phyloP scores from a whole-genome alignment of 1,140 invertebrate species.

The Sycobia sp. region DNA sequence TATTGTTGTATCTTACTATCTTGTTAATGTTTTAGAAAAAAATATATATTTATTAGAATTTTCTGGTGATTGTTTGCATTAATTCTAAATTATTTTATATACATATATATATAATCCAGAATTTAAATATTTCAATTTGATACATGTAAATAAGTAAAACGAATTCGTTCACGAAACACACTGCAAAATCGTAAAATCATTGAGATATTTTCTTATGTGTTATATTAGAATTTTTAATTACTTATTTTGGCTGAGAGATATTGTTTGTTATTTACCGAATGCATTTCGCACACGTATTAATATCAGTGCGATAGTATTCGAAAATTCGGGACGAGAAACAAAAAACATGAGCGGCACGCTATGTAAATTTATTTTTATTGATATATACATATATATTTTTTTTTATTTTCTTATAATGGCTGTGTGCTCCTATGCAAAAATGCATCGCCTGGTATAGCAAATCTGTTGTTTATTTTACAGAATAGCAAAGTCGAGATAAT shows the following conservation, averaged over 20 bases:
- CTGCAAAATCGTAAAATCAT: too few species aligned
- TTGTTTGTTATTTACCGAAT: constrained; percentile 38
- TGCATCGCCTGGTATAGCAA: constrained; percentile 56
- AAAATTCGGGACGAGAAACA: not conserved
- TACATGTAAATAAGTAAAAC: not conserved
- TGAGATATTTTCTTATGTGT: not conserved
- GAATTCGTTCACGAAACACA: too few species aligned
- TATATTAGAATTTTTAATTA: constrained; percentile 11
- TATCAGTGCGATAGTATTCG: constrained; percentile 19
- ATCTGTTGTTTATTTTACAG: constrained; percentile 59
- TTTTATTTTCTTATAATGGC: constrained; percentile 39
- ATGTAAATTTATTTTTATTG: too few species aligned
- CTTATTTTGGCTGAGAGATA: constrained; percentile 35
- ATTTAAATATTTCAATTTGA: too few species aligned
- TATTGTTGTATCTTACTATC: too few species aligned
- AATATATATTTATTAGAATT: not conserved
- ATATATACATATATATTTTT: constrained; percentile 6
- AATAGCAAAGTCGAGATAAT: constrained; percentile 59
- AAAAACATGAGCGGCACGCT: constrained; percentile 28
- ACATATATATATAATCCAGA: too few species aligned
- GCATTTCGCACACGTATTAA: constrained; percentile 35
- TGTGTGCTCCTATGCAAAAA: constrained; percentile 48
- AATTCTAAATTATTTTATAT: not conserved
- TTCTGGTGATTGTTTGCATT: not conserved
- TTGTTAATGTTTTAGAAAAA: too few species aligned